Base-by-base conservation (phyloP, 2,113 vertebrate species). In the Strix uralensis region DNA sequence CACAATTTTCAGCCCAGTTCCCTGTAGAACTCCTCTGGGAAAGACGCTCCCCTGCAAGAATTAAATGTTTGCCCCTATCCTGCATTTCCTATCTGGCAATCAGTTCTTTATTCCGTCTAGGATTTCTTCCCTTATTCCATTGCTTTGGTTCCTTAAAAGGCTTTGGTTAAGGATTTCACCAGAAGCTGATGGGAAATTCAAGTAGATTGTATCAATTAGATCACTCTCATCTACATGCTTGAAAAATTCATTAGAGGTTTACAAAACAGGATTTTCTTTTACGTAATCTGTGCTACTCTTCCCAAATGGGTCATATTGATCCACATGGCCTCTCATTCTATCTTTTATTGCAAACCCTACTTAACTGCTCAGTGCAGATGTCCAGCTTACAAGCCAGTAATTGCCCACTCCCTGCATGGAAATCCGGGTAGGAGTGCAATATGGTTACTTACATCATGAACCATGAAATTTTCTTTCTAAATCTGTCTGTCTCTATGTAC, bases 231-330 rank as follows among this genome's bases (percentile, higher is more conserved):
- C 63, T 80, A 30, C 38, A 15, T 32, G 46, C 80, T 89, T 66
- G 59, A 84, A 92, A 89, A 95, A 96, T 61, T 86, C 83, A 92
- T 94, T 84, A 94, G 59, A 46, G 20, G 18, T 81, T 88, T 91
- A 78, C 51, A 51, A 92, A 94, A 81, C 9, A 61, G 84, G 81
- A 94, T 91, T 95, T 78, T 86, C 80, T 81, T 83, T 86, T 58
- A 70, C 3, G 3, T 92, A 95, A 96, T 91, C 86, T 55, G 52
- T 59, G 79, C 70, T 82, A 12, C 44, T 69, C 46, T 92, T 91
- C 90, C 46, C 65, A 94, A 74, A 87, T 66, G 73, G 81, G 84
- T 91, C 70, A 55, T 74, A 91, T 65, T 89, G 90, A 94, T 94
- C 78, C 74, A 74, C 59, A 63, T 11, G 47, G 78, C 47, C 42